Evolutionary conservation across 2,888 invertebrate species (phyloP), one percentile per base, ranked within the genome.

Genomic region (Anaspis maculata): DNA sequence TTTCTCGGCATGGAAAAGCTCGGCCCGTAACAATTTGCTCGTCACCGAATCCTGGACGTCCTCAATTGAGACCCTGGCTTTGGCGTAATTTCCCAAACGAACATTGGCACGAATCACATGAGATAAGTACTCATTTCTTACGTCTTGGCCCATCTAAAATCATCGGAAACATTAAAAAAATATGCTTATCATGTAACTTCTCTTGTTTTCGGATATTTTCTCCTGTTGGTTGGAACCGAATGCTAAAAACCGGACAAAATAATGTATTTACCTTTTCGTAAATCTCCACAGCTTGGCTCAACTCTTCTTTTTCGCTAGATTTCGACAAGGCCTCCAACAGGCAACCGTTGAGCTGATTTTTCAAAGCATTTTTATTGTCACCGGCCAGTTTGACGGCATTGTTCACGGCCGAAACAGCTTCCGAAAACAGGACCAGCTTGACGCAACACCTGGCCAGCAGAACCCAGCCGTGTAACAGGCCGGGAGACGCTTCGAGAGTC

Each of bases 21-120:
- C 57, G 9, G 76, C 72, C 53, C 68, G 61, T 5, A 79, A 59
- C 40, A 76, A 64, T 27, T 46, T 50, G 14, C n/a, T n/a, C n/a
- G n/a, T n/a, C n/a, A n/a, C n/a, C n/a, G n/a, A n/a, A n/a, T n/a
- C n/a, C n/a, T n/a, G n/a, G n/a, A n/a, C n/a, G 5, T 19, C 5
- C 19, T 6, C 5, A 19, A 6, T 19, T 19, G 19, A 19, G 19
- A 19, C 19, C 19, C 9, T 19, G 5, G 19, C 5, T 19, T 19
- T 19, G 5, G 46, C 30, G 39, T 57, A 56, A 34, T 69, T 56
- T 32, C 62, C 51, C 30, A 70, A 54, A 28, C 66, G 57, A 24
- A 72, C 60, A 30, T 65, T 59, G 3, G 62, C 59, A 27, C 53
- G 44, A 27, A 59, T 57, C 60, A 59, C 25, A 25, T 48, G 41